Conservation (phyloP, 2,888 invertebrate species). For the Andrena bucephala region DNA sequence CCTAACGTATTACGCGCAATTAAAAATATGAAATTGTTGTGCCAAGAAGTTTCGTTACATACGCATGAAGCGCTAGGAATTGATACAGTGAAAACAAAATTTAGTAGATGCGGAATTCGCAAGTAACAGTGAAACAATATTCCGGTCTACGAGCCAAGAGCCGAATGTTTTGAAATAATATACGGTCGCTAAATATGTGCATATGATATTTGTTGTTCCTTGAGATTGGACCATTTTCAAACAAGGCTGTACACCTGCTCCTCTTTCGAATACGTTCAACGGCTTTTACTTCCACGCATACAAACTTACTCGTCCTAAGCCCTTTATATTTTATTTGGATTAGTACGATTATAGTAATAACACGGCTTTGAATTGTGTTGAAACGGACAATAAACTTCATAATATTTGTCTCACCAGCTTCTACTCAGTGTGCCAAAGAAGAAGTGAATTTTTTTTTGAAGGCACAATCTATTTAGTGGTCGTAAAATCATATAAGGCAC, state of each 20-base stretch:
- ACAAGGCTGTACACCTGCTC: conserved; percentile 70
- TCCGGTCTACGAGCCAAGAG: conserved; percentile 64
- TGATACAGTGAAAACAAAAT: conserved; percentile 53
- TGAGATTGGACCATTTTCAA: conserved; percentile 70
- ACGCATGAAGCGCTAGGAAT: conserved; percentile 19
- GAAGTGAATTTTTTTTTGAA: no score
- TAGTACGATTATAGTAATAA: neutral
- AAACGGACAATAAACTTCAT: neutral
- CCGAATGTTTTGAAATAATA: conserved; percentile 78
- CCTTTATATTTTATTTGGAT: neutral
- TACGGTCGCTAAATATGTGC: conserved; percentile 77
- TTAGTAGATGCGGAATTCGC: conserved; percentile 41
- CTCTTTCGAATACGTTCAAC: conserved; percentile 63
- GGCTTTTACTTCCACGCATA: conserved; percentile 70
- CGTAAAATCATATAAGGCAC: neutral
- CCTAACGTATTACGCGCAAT: neutral
- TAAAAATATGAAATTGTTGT: neutral
- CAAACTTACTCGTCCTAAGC: conserved; percentile 66
- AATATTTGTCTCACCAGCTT: no score
- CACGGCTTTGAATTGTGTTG: neutral
- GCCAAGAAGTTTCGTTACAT: conserved; percentile 8
- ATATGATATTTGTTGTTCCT: conserved; percentile 75
- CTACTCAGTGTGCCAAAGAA: no score
- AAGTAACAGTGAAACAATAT: conserved; percentile 63
- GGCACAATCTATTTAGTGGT: no score